phyloP scores from a whole-genome alignment of 2,888 invertebrate species.

The Metalampra italica region DNA sequence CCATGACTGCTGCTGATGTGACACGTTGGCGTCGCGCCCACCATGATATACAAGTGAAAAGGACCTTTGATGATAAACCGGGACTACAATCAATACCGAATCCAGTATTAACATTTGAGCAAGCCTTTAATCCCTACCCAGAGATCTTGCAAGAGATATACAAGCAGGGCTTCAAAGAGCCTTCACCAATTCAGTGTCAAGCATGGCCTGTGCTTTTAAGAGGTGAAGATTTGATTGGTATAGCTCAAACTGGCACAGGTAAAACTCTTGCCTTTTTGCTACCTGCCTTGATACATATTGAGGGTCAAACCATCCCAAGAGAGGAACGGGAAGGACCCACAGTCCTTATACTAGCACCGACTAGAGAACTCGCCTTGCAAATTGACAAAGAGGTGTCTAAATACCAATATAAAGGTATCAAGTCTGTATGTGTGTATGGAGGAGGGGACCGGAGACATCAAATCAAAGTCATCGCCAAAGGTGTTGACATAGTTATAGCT shows the following conservation, averaged over 20 bases:
- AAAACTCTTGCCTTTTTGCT: constrained; percentile 96
- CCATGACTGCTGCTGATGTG: constrained; percentile 81
- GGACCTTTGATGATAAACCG: constrained; percentile 79
- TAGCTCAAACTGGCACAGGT: constrained; percentile 96
- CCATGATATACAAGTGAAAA: constrained; percentile 86
- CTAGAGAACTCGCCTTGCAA: constrained; percentile 94
- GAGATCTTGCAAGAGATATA: constrained; percentile 89
- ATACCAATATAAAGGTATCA: constrained; percentile 92
- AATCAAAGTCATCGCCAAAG: constrained; percentile 83
- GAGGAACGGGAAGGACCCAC: constrained; percentile 88
- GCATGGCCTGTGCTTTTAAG: constrained; percentile 95
- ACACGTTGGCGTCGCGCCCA: constrained; percentile 80
- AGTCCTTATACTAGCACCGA: constrained; percentile 93
- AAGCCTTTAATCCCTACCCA: constrained; percentile 89
- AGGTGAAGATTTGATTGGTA: constrained; percentile 96
- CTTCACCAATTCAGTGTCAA: constrained; percentile 95
- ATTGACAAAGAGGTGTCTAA: constrained; percentile 95
- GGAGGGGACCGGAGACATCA: constrained; percentile 91
- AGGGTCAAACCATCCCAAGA: constrained; percentile 87
- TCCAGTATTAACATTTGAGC: constrained; percentile 88
- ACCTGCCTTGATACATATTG: constrained; percentile 96
- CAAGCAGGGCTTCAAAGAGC: constrained; percentile 88
- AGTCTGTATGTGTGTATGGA: constrained; percentile 94
- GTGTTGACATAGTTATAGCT: constrained; percentile 97
- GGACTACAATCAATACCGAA: constrained; percentile 81